Conservation (phyloP, 64 coral and sea anemone species). For the Cladopsammia gracilis region DNA sequence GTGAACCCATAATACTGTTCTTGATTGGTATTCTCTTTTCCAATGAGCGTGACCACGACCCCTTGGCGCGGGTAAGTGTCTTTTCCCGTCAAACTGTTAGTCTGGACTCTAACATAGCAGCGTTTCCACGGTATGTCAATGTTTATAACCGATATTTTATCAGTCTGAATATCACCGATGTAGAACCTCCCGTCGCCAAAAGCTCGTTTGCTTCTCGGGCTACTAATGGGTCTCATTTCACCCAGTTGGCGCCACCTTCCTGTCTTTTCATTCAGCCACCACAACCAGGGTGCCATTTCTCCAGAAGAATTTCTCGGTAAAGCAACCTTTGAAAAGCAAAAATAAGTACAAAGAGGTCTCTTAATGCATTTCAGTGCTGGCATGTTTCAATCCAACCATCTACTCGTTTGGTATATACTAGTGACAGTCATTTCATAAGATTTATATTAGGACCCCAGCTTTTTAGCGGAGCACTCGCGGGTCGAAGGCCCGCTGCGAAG, state of each 20-base stretch:
- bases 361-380: too few species aligned
- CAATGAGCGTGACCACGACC: not conserved
- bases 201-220: not conserved
- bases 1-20: not conserved
- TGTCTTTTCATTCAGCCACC: not conserved
- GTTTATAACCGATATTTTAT: not conserved
- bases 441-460: too few species aligned
- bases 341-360: not conserved
- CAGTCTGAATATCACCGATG: not conserved
- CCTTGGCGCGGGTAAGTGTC: not conserved
- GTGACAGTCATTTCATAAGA: too few species aligned
- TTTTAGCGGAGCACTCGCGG: too few species aligned
- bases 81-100: not conserved
- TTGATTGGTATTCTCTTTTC: not conserved
- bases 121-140: not conserved
- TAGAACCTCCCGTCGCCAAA: not conserved
- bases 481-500: too few species aligned
- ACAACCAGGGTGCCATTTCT: not conserved
- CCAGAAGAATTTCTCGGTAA: not conserved
- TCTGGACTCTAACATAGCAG: not conserved
- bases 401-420: too few species aligned
- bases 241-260: not conserved
- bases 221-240: not conserved
- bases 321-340: not conserved
- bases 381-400: too few species aligned